Percentiles rank a stretch among this genome's conserved stretches.
Evolutionary conservation across 2,888 invertebrate species (phyloP).

Genomic region (Pyrgus malvae): DNA sequence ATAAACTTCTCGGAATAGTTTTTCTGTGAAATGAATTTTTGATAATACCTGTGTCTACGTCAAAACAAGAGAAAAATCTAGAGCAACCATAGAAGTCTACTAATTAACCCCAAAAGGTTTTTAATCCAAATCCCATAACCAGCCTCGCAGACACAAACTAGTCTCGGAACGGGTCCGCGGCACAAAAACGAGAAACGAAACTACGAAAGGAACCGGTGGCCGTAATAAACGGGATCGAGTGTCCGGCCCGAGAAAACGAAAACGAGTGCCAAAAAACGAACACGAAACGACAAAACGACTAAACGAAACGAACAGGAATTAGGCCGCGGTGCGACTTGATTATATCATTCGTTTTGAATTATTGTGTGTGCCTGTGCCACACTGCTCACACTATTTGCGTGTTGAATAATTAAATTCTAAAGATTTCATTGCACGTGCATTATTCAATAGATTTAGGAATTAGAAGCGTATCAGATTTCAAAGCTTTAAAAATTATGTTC

Average conservation of each 20-base stretch:
- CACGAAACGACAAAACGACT: slow-evolving; percentile 20
- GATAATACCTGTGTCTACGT: too few species aligned
- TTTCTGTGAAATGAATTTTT: too few species aligned
- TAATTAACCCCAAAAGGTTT: too few species aligned
- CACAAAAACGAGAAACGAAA: slow-evolving; percentile 34
- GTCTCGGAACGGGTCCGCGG: slow-evolving; percentile 31
- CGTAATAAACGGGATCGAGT: slow-evolving; percentile 50
- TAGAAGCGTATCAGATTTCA: not conserved
- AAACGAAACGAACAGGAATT: slow-evolving; percentile 17
- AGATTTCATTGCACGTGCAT: not conserved
- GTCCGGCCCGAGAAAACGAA: slow-evolving; percentile 35
- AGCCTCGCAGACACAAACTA: slow-evolving; percentile 29
- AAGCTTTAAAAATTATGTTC: not conserved
- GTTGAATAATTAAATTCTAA: slow-evolving; percentile 19
- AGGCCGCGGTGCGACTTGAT: slow-evolving; percentile 23
- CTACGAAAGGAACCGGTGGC: slow-evolving; percentile 40
- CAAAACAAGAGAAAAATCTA: too few species aligned
- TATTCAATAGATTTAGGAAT: slow-evolving; percentile 11
- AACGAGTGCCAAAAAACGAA: slow-evolving; percentile 17
- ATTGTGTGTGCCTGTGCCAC: too few species aligned
- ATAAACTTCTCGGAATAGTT: too few species aligned
- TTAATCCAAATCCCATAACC: not conserved
- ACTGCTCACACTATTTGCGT: slow-evolving; percentile 10
- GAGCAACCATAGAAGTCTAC: too few species aligned
- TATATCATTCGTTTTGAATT: slow-evolving; percentile 26